Base-by-base conservation (phyloP, 2,888 invertebrate species). In the Cataglyphis albicans region DNA sequence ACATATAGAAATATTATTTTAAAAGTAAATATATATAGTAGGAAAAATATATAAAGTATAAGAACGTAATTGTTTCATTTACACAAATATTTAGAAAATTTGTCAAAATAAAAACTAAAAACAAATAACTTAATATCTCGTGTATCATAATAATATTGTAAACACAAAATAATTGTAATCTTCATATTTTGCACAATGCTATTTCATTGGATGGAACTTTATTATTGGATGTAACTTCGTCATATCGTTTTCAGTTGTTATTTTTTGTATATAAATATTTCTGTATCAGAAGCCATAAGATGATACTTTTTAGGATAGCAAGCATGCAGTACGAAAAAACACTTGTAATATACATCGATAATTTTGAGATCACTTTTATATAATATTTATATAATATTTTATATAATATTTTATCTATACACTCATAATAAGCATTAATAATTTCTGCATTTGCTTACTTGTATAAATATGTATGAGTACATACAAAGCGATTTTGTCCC, bases 221-320 rank as follows among this genome's bases (percentile, higher is more conserved):
- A 32, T 29, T 32, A 32, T 21, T 21, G 0, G 21, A 21, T 21
- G 21, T 21, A 21, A 21, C 21, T 61, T 61, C 6, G 15, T 61
- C 32, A 32, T 9, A 6, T 61, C 61, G 3, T 55, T n/a, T n/a
- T 55, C 55, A n/a, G 59, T 59, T 59, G 59, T 29, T 12, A 21
- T 21, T 21, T 21, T 59, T 59, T 25, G 1, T 25, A 59, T 59
- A 59, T 12, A 59, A 25, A 59, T 15, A 59, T 59, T 59, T 59
- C 29, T 59, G 59, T 59, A 59, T 59, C 7, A 29, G 12, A 29
- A 59, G 59, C 59, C 59, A 59, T 25, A 59, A 29, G 59, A 29
- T 59, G 25, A 25, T 29, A 59, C 10, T 21, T 29, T 25, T 21
- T 21, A 25, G 10, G 57, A 57, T 57, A 57, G 21, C 25, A 25